A percentile compares a stretch with the other conserved stretches of the same genome.
These are phyloP conservation scores for Numida meleagris DNA, from an alignment of 2,113 vertebrate species.

Conservation along the genomic window DNA sequence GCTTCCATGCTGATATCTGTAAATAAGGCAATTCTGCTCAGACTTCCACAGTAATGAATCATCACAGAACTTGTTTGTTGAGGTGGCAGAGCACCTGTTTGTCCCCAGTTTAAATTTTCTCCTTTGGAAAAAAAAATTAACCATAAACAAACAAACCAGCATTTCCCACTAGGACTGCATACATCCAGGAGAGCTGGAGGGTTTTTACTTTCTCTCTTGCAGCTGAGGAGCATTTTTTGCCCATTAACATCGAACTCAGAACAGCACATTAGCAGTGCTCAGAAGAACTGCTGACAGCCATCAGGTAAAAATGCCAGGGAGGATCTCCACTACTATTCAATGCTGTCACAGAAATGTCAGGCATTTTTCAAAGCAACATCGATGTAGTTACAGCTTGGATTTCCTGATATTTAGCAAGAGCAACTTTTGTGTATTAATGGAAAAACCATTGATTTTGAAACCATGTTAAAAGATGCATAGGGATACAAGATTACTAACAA, in stretches of 20 bases:
- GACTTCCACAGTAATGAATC: background rate
- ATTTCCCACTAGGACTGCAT: background rate
- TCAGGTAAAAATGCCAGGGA: background rate
- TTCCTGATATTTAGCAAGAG: background rate
- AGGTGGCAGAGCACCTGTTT: background rate
- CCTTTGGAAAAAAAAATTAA: background rate
- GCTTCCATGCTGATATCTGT: background rate
- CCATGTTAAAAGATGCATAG: rapidly evolving
- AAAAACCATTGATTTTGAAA: background rate
- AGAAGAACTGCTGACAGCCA: background rate
- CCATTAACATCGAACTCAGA: background rate
- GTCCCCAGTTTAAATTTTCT: background rate
- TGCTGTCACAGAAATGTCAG: background rate
- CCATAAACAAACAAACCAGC: background rate
- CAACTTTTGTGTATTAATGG: background rate
- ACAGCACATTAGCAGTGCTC: background rate
- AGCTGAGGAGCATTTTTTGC: background rate
- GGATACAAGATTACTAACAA: background rate
- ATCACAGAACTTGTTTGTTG: background rate
- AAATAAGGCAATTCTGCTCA: slow-evolving; percentile 1
- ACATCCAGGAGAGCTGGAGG: background rate
- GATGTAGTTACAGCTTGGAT: background rate
- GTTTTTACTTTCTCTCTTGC: background rate
- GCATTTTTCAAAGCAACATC: background rate
- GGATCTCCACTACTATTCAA: rapidly evolving